phyloP scores from a whole-genome alignment of 2,888 invertebrate genomes.

The Elmis aenea region DNA sequence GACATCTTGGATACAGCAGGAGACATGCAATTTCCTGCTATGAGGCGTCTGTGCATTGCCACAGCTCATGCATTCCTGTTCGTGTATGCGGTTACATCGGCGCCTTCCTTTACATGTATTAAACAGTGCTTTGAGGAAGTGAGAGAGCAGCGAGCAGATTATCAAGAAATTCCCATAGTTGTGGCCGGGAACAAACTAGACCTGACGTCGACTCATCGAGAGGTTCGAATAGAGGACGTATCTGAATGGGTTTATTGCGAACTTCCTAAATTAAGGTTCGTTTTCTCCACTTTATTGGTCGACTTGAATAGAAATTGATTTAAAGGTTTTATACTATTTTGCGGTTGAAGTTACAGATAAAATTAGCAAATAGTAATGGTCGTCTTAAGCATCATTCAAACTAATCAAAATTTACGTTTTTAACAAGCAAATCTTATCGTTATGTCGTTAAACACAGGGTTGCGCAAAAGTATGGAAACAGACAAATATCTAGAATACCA shows the following conservation, averaged over 20 bases:
- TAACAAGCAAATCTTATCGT: too few species aligned
- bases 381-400: too few species aligned
- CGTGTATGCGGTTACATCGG: constrained; percentile 76
- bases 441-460: too few species aligned
- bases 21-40: constrained; percentile 85
- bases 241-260: constrained; percentile 77
- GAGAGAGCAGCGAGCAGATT: constrained; percentile 70
- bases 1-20: constrained; percentile 80
- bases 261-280: constrained; percentile 63
- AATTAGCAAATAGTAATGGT: too few species aligned
- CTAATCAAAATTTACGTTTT: too few species aligned
- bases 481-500: too few species aligned
- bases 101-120: constrained; percentile 66
- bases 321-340: too few species aligned
- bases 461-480: too few species aligned
- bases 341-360: too few species aligned
- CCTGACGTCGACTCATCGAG: constrained; percentile 63
- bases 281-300: constrained; percentile 1
- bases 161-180: constrained; percentile 76
- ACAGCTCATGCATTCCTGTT: constrained; percentile 85
- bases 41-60: constrained; percentile 80
- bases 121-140: constrained; percentile 78
- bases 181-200: constrained; percentile 84
- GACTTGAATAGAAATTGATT: too few species aligned
- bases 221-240: constrained; percentile 72